These are phyloP conservation scores for Rachycentron canadum DNA, from an alignment of 2,797 vertebrate species.

Conservation along the genomic window DNA sequence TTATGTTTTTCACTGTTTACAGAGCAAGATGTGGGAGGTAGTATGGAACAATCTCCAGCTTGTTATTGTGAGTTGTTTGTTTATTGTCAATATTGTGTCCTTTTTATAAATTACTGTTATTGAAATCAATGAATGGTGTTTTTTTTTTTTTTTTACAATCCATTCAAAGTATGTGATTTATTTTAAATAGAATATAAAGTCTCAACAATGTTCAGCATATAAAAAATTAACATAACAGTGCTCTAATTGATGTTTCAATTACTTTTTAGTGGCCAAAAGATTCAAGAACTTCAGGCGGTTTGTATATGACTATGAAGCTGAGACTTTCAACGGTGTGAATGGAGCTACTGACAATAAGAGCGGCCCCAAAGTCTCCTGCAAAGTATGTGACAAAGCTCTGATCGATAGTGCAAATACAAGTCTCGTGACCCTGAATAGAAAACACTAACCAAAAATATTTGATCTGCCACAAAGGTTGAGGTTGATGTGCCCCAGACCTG, in stretches of 20 bases:
- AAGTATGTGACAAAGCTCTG: slow-evolving; percentile 73
- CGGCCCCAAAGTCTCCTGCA: slow-evolving; percentile 90
- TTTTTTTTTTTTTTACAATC: slow-evolving; percentile 13
- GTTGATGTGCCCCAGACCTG: slow-evolving; percentile 94
- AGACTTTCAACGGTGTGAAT: slow-evolving; percentile 86
- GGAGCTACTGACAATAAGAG: slow-evolving; percentile 87
- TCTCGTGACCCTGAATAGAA: background rate
- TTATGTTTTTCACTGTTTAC: slow-evolving; percentile 31
- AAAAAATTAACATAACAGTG: background rate
- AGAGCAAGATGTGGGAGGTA: slow-evolving; percentile 84
- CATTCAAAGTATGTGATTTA: slow-evolving; percentile 20
- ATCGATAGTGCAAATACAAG: background rate
- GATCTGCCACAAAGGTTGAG: slow-evolving; percentile 86
- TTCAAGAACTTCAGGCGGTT: slow-evolving; percentile 92
- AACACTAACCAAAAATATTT: slow-evolving; percentile 10
- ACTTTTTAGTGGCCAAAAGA: slow-evolving; percentile 87
- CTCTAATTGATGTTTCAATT: slow-evolving; percentile 33
- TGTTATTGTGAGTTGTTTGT: slow-evolving; percentile 87
- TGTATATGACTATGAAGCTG: slow-evolving; percentile 90
- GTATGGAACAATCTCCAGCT: slow-evolving; percentile 77
- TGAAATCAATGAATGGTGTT: background rate
- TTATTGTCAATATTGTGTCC: background rate
- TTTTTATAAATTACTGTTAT: background rate
- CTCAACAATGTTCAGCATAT: background rate
- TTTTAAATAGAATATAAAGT: slow-evolving; percentile 1